A percentile compares a stretch with the other conserved stretches of the same genome.
phyloP scores from a whole-genome alignment of 1,140 invertebrate genomes.

The Pseudobourletiella spinata region DNA sequence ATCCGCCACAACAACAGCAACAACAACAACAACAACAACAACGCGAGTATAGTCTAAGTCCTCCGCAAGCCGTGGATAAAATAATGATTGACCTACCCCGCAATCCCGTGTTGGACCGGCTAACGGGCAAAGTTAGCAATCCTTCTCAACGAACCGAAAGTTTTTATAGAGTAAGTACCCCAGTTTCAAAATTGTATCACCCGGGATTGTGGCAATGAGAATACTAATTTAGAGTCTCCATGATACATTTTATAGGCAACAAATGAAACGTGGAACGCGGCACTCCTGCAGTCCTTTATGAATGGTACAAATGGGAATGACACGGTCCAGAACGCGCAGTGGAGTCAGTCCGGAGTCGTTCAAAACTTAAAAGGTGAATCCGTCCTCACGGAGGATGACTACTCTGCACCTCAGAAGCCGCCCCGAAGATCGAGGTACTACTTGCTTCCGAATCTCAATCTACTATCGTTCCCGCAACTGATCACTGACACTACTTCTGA shows the following conservation, averaged over 20 bases:
- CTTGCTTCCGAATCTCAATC: too few relatives aligned
- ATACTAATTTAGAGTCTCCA: background rate
- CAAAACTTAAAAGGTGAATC: slow-evolving; percentile 48
- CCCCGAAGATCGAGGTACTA: slow-evolving; percentile 31
- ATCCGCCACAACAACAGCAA: background rate
- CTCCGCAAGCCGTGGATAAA: background rate
- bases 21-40: background rate
- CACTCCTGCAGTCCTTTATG: slow-evolving; percentile 40
- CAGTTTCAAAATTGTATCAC: too few relatives aligned
- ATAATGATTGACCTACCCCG: slow-evolving; percentile 26
- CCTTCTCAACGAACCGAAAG: slow-evolving; percentile 63
- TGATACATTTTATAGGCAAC: slow-evolving; percentile 42
- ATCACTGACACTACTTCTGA: too few relatives aligned
- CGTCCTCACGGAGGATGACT: slow-evolving; percentile 63
- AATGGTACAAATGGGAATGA: slow-evolving; percentile 39
- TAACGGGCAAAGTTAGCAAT: slow-evolving; percentile 54
- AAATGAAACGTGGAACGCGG: slow-evolving; percentile 49
- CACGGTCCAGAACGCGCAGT: slow-evolving; percentile 27
- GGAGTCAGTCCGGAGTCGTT: slow-evolving; percentile 39
- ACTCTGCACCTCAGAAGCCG: slow-evolving; percentile 33
- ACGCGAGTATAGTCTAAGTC: background rate
- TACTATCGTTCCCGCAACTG: too few relatives aligned
- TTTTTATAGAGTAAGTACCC: slow-evolving; percentile 54
- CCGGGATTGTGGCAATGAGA: too few relatives aligned
- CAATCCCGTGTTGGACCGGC: slow-evolving; percentile 72